phyloP scores from a whole-genome alignment of 2,888 invertebrate species.

The Iphiclides podalirius region DNA sequence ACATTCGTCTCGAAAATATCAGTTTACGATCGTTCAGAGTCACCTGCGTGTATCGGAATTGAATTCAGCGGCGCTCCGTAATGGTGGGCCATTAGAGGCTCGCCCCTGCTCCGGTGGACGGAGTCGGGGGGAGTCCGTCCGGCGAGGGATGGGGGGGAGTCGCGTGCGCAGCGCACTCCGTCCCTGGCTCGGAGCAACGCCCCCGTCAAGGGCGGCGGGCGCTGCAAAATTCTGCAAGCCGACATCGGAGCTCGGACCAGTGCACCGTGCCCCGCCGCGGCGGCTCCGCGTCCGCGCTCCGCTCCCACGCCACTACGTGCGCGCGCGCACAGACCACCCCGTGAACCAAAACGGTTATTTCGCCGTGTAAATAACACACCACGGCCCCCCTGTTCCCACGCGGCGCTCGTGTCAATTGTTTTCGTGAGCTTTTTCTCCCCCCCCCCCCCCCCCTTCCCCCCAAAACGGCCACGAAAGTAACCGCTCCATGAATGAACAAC shows the following conservation, averaged over 20 bases:
- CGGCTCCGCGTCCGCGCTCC: constrained; percentile 71
- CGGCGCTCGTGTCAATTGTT: constrained; percentile 48
- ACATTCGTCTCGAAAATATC: constrained; percentile 36
- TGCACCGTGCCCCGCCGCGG: constrained; percentile 79
- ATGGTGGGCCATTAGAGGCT: constrained; percentile 7
- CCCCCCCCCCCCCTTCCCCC: too few relatives aligned
- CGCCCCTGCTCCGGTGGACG: too few relatives aligned
- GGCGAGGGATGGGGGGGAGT: constrained; percentile 57
- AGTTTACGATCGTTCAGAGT: constrained; percentile 20
- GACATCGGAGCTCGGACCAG: constrained; percentile 57
- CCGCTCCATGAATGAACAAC: constrained; percentile 59
- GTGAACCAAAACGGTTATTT: constrained; percentile 76
- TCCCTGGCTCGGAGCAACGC: constrained; percentile 79
- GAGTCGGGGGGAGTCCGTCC: constrained; percentile 35
- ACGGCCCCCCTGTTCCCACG: constrained; percentile 28
- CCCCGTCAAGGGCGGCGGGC: constrained; percentile 80
- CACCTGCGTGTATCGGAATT: background rate
- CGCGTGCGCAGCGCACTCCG: constrained; percentile 76
- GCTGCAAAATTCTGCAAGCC: constrained; percentile 79
- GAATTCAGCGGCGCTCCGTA: constrained; percentile 5
- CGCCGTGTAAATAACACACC: constrained; percentile 28
- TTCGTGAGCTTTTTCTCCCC: constrained; percentile 46
- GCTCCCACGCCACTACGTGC: too few relatives aligned
- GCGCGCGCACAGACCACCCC: constrained; percentile 62
- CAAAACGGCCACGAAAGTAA: constrained; percentile 63